These are phyloP conservation scores for Ips typographus DNA, from an alignment of 1,140 invertebrate species.

Conservation along the genomic window DNA sequence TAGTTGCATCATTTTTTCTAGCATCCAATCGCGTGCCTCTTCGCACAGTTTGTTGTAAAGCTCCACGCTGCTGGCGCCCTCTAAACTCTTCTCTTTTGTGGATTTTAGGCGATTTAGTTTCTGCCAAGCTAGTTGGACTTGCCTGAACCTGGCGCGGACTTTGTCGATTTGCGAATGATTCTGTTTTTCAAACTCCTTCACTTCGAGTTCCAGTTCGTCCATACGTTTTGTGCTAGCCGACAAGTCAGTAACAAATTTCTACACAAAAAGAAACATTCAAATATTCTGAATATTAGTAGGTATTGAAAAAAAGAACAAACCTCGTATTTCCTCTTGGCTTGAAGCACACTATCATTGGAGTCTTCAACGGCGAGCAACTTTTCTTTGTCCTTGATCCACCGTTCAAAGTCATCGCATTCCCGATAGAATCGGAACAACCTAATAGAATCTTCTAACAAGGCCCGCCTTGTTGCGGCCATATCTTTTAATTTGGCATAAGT, in stretches of 20 bases:
- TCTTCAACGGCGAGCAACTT: conserved; percentile 84
- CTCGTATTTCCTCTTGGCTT: conserved; percentile 92
- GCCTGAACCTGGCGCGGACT: conserved; percentile 76
- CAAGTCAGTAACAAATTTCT: conserved; percentile 93
- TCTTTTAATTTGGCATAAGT: conserved; percentile 81
- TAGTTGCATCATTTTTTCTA: conserved; percentile 85
- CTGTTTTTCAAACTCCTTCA: conserved; percentile 80
- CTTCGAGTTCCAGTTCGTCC: conserved; percentile 84
- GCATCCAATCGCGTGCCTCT: conserved; percentile 92
- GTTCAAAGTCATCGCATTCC: conserved; percentile 98
- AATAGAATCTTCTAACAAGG: conserved; percentile 89
- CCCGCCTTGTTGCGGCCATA: conserved; percentile 74
- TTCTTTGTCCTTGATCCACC: conserved; percentile 96
- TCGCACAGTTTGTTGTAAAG: conserved; percentile 92
- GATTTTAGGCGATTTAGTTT: conserved; percentile 84
- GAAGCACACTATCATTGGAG: conserved; percentile 86
- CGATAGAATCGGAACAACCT: conserved; percentile 91
- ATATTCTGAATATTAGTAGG: conserved; percentile 3
- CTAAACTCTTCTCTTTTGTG: conserved; percentile 87
- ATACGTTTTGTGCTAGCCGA: conserved; percentile 89
- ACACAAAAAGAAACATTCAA: conserved; percentile 45
- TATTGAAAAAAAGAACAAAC: conserved; percentile 49
- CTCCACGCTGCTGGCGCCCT: conserved; percentile 84
- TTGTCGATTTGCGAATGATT: conserved; percentile 88
- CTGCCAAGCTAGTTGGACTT: conserved; percentile 88